Evolutionary conservation across 1,140 invertebrate genomes (phyloP).

Genomic region (Temnothorax curvispinosus): DNA sequence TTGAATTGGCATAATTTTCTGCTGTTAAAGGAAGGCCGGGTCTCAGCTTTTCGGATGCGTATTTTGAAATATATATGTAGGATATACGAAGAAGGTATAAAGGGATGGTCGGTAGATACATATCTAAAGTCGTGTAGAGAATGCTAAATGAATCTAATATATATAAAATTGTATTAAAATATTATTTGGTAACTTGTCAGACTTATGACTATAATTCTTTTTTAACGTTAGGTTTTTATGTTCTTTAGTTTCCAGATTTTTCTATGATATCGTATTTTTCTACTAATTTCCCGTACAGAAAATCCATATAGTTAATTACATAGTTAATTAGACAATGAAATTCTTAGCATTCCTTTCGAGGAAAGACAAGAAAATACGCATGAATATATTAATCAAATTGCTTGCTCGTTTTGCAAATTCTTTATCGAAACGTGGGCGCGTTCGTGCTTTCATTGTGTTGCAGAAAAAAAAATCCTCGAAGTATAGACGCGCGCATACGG

Average conservation of each 20-base stretch:
- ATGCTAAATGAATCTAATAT: background rate
- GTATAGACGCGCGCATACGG: conserved; percentile 40
- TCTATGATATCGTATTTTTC: background rate
- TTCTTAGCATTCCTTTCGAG: background rate
- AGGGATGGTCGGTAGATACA: background rate
- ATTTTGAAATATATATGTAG: background rate
- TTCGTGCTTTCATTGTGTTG: conserved; percentile 37
- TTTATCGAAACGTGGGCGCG: conserved; percentile 56
- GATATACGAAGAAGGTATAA: conserved; percentile 2
- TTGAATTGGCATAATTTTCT: conserved; percentile 83
- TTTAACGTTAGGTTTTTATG: background rate
- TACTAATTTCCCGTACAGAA: background rate
- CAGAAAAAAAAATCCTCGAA: conserved; percentile 28
- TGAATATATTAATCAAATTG: conserved; percentile 19
- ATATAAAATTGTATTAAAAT: background rate
- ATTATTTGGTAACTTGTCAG: background rate
- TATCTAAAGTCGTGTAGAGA: background rate
- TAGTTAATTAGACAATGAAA: background rate
- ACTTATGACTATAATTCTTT: background rate
- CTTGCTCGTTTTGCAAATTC: conserved; percentile 30
- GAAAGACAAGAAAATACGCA: background rate
- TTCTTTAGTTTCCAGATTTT: background rate
- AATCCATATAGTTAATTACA: background rate
- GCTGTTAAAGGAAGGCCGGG: conserved; percentile 67
- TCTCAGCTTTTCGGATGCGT: conserved; percentile 40